Evolutionary conservation across 2,797 vertebrate genomes (phyloP).

Genomic region (Chaenodraco wilsoni): DNA sequence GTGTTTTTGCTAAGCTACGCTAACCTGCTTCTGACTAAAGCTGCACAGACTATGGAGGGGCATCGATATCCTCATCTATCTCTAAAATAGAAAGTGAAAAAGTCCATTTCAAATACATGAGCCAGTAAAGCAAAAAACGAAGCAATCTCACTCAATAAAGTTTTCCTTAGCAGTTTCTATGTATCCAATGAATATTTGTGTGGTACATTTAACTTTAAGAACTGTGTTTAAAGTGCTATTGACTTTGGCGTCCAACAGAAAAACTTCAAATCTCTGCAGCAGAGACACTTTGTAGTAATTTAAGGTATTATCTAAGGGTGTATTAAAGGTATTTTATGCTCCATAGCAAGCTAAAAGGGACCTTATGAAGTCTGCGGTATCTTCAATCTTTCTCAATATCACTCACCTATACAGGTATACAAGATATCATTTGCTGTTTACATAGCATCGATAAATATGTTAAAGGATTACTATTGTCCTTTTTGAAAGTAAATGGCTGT

Average conservation of each 20-base stretch:
- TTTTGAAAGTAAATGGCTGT: slow-evolving; percentile 43
- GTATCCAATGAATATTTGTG: neutral
- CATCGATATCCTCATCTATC: neutral
- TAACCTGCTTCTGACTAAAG: neutral
- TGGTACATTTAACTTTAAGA: neutral
- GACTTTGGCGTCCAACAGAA: neutral
- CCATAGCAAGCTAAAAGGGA: neutral
- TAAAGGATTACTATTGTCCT: slow-evolving; percentile 48
- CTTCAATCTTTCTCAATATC: slow-evolving; percentile 12
- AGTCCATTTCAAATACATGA: neutral
- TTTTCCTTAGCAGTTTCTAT: neutral
- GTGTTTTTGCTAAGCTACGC: slow-evolving; percentile 24
- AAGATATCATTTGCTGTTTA: slow-evolving; percentile 18
- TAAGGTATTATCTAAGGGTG: neutral
- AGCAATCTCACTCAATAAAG: neutral
- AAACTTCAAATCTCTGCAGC: no score
- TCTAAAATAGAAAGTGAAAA: neutral
- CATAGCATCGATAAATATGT: slow-evolving; percentile 7
- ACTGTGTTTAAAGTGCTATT: neutral
- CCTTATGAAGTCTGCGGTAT: neutral
- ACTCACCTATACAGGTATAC: neutral
- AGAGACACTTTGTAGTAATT: neutral
- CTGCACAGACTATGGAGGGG: neutral
- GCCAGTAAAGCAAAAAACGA: neutral
- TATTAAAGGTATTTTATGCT: neutral